Percentiles rank a stretch among this genome's conserved stretches.
These are phyloP conservation scores for Bungarus multicinctus DNA, from an alignment of 2,113 vertebrate species.

Conservation along the genomic window DNA sequence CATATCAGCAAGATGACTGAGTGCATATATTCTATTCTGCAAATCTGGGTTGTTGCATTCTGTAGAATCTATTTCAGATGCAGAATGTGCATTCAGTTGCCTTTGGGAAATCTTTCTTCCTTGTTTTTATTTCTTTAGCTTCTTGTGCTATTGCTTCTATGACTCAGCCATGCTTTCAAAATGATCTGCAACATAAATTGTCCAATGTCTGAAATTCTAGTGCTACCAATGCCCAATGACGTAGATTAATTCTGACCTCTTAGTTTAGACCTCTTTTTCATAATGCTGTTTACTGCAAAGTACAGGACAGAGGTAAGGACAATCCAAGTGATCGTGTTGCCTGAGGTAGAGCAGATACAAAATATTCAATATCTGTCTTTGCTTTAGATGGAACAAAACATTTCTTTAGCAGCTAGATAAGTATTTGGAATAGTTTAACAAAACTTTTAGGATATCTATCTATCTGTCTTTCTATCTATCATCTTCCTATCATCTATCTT, in stretches of 20 bases:
- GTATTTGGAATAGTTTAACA: fast-evolving
- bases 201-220: neutral
- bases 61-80: neutral
- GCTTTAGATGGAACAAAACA: neutral
- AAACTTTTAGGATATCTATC: neutral
- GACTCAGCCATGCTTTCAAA: neutral
- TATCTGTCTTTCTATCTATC: neutral
- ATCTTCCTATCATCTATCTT: neutral
- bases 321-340: neutral
- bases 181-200: neutral
- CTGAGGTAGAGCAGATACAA: neutral
- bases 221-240: neutral
- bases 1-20: neutral
- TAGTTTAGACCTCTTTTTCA: neutral
- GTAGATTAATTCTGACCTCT: neutral
- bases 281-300: neutral
- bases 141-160: neutral
- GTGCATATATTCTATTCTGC: neutral
- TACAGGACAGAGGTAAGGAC: neutral
- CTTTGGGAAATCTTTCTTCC: neutral
- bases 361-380: too few relatives aligned
- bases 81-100: neutral
- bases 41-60: neutral
- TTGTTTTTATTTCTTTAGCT: neutral
- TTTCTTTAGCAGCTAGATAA: fast-evolving